phyloP scores from a whole-genome alignment of 1,140 invertebrate species.

The Asobara japonica region DNA sequence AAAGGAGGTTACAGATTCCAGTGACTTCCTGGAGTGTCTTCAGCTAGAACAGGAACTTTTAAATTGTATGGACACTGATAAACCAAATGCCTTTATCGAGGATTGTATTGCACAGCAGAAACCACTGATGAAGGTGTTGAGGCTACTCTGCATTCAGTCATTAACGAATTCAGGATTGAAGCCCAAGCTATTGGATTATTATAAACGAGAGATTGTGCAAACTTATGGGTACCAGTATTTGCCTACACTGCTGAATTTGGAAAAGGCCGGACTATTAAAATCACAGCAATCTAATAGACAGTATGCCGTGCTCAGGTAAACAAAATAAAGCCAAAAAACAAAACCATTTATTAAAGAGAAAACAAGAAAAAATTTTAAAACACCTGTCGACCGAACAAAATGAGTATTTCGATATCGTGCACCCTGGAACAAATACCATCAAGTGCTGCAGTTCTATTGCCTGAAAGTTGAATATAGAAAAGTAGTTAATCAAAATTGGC shows the following conservation, averaged over 20 bases:
- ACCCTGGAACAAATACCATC: too few species aligned
- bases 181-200: slow-evolving; percentile 88
- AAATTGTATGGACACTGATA: slow-evolving; percentile 91
- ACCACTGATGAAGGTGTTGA: slow-evolving; percentile 83
- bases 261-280: slow-evolving; percentile 85
- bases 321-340: too few species aligned
- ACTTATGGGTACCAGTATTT: slow-evolving; percentile 91
- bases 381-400: too few species aligned
- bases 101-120: slow-evolving; percentile 88
- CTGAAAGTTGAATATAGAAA: too few species aligned
- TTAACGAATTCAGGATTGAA: slow-evolving; percentile 89
- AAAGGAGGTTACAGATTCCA: slow-evolving; percentile 76
- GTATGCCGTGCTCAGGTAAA: slow-evolving; percentile 76
- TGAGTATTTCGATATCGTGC: too few species aligned
- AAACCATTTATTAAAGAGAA: too few species aligned
- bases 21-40: slow-evolving; percentile 74
- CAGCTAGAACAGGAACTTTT: slow-evolving; percentile 90
- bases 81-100: slow-evolving; percentile 88
- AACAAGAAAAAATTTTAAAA: too few species aligned
- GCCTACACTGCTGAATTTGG: slow-evolving; percentile 85
- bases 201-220: slow-evolving; percentile 89
- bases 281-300: slow-evolving; percentile 76
- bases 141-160: slow-evolving; percentile 91
- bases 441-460: too few species aligned
- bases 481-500: too few species aligned